Evolutionary conservation across 2,888 invertebrate genomes (phyloP), one percentile per base, ranked within the genome.

Genomic region (Lepidonotus clava): DNA sequence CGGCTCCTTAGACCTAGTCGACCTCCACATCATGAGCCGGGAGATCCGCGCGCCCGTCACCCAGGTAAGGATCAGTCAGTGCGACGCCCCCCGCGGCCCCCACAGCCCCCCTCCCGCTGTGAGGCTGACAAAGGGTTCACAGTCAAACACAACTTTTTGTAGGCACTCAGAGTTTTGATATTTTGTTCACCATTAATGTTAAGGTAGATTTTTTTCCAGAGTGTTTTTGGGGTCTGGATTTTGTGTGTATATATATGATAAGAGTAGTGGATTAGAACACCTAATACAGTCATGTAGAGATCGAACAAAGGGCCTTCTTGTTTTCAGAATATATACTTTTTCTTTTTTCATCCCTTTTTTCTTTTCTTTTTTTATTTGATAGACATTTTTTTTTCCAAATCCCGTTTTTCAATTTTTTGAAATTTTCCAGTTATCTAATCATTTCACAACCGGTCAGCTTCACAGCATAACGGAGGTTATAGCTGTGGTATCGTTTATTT

Each of bases 1-100:
- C 21, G 85, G 86, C 66, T 66, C 67, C 8, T 71, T 41, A 11
- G 87, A 87, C 41, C 40, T 87, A 18, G 91, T 90, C 34, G 92
- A 92, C 85, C 90, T 92, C 41, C 91, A 90, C 87, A 89, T 91
- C 2, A 91, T 91, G 90, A 91, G 91, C 83, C 91, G 91, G 67
- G 92, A 92, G 66, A 76, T 87, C 36, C 76, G 56, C 0, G 24
- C 40, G 8, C 36, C 36, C 21, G 21, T 21, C 36, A 24, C 46
- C 32, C 38, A 85, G 85, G 11, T 89, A 90, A 83, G 90, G 91
- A 0, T 92, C 87, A 89, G 36, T 87, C 41, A 36, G 77, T 88
- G 28, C 90, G 90, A 8, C 66, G 67, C 18, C n/a, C n/a, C n/a
- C 86, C 80, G 0, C 87, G 87, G 84, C n/a, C 46, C 11, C 8